A percentile compares a stretch with the other conserved stretches of the same genome.
Evolutionary conservation across 2,113 vertebrate species (phyloP).

Genomic region (Eupsittula cactorum): DNA sequence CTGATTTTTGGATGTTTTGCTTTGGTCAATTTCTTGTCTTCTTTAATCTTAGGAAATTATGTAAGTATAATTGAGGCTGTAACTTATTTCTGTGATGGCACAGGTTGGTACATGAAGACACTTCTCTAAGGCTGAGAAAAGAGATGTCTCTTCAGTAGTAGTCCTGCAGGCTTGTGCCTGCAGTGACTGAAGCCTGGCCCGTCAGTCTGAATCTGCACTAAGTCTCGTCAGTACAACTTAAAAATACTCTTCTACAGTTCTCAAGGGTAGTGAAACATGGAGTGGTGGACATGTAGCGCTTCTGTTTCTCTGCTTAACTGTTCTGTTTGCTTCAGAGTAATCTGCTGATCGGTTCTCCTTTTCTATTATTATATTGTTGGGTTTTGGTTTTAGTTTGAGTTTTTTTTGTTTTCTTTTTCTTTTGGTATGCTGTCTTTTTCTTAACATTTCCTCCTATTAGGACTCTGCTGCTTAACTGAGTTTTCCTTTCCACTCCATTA

Average conservation of each 20-base stretch:
- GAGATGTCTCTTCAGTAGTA: not conserved
- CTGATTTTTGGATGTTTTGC: slow-evolving; percentile 95
- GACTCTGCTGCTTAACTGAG: not conserved
- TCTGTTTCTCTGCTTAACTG: not conserved
- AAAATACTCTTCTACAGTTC: not conserved
- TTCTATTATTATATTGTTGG: not conserved
- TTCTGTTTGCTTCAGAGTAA: not conserved
- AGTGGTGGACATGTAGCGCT: accelerated
- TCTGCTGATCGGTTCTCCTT: not conserved
- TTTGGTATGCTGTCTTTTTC: not conserved
- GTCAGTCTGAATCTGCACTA: not conserved
- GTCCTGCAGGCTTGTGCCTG: not conserved
- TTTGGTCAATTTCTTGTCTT: slow-evolving; percentile 81
- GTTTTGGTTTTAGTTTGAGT: not conserved
- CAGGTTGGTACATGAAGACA: not conserved
- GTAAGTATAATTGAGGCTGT: slow-evolving; percentile 79
- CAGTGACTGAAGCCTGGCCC: not conserved
- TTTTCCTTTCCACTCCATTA: not conserved
- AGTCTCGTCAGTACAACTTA: not conserved
- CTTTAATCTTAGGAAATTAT: slow-evolving; percentile 89
- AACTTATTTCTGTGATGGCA: not conserved
- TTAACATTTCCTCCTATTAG: not conserved
- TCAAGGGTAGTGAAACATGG: not conserved
- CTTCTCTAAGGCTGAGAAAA: not conserved
- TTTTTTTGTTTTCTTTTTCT: not conserved